Base-by-base conservation (phyloP, 2,888 invertebrate species). In the Cephus runcator region DNA sequence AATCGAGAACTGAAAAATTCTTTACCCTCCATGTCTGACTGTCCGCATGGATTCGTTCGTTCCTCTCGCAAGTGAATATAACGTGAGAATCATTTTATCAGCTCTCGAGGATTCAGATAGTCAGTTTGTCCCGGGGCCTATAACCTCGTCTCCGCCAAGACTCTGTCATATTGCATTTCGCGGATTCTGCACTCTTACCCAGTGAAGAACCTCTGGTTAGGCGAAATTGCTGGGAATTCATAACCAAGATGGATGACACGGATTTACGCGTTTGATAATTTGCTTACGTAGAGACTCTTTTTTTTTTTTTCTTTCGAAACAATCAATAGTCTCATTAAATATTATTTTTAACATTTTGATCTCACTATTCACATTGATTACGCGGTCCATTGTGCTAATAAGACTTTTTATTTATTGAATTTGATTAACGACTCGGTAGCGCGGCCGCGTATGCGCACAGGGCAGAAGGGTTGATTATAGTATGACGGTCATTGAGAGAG, bases 61-160 rank as follows among this genome's bases (percentile, higher is more conserved):
- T 1, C 23, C 56, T 56, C 23, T 56, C 73, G 34, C 69, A 79
- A 73, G 80, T 71, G 33, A 33, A 31, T 56, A 76, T 79, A 79
- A 86, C 85, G 85, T 87, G 86, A 87, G 87, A 86, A 87, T 80
- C 81, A 84, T 78, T 82, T 87, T 88, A 88, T 88, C 86, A 82
- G 77, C 80, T 77, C 80, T 77, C 77, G 80, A 81, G 83, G 83
- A 85, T 86, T 84, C 84, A 82, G 84, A 85, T 86, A 81, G 81
- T 85, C 79, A 56, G 68, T 23, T 56, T 73, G 73, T 69, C 34
- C 23, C 56, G 76, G 84, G 89, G 88, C 85, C 88, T 87, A 87
- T 89, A 88, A 89, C 89, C 89, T 83, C 84, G 79, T 34, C 79
- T 79, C 76, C 78, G 83, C 81, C 83, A 84, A 83, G 79, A 83